These are phyloP conservation scores for Tadarida brasiliensis DNA, from an alignment of 2,797 vertebrate genomes.

Conservation along the genomic window DNA sequence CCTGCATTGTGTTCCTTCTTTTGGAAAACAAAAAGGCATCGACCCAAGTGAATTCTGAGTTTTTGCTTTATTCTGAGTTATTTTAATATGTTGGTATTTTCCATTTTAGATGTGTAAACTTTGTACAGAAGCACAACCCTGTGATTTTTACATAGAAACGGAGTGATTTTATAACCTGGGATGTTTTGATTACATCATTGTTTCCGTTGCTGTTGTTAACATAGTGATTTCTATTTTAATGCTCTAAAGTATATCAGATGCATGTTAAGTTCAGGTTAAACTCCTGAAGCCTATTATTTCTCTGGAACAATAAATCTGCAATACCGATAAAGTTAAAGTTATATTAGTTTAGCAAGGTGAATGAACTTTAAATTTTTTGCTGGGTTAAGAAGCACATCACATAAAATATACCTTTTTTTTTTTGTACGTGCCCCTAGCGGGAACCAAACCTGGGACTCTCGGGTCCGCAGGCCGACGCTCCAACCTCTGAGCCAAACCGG, in stretches of 20 bases:
- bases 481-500: too few species aligned
- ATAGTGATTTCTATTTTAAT: neutral
- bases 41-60: neutral
- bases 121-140: slow-evolving; percentile 33
- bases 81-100: neutral
- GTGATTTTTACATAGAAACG: neutral
- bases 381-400: too few species aligned
- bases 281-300: neutral
- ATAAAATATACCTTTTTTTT: accelerated
- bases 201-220: neutral
- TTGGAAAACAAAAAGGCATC: neutral
- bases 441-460: too few species aligned
- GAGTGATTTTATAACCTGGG: neutral
- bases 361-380: neutral
- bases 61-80: neutral
- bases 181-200: slow-evolving; percentile 55
- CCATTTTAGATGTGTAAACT: neutral
- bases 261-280: neutral
- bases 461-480: too few species aligned
- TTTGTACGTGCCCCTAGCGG: too few species aligned
- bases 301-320: neutral
- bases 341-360: neutral
- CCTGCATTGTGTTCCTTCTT: neutral
- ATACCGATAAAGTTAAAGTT: neutral
- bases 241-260: neutral